A percentile compares a stretch with the other conserved stretches of the same genome.
Evolutionary conservation across 1,140 invertebrate species (phyloP).

Genomic region (Epicauta chinensis): DNA sequence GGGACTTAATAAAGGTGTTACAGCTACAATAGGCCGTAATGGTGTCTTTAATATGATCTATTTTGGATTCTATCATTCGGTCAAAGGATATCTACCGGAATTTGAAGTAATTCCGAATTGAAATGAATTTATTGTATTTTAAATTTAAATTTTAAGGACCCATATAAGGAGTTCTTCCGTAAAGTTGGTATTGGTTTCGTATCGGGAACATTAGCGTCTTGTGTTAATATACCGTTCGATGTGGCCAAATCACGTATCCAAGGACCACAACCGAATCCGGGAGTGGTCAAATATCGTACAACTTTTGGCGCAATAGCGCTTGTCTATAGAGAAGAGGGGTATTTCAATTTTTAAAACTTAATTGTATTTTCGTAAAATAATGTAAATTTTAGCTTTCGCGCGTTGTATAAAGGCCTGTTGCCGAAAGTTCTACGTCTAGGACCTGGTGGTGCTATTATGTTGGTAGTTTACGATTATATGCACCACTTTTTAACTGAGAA

Average conservation of each 20-base stretch:
- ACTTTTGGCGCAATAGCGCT: slow-evolving; percentile 67
- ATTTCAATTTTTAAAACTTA: slow-evolving; percentile 35
- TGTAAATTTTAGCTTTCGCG: slow-evolving; percentile 59
- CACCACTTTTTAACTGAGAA: slow-evolving; percentile 59
- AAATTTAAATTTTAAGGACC: slow-evolving; percentile 51
- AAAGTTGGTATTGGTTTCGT: slow-evolving; percentile 76
- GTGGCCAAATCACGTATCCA: slow-evolving; percentile 94
- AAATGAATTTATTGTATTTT: background rate
- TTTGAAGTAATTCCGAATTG: slow-evolving; percentile 47
- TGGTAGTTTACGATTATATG: slow-evolving; percentile 78
- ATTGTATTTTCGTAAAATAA: background rate
- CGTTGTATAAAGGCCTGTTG: slow-evolving; percentile 85
- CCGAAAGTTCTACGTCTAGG: slow-evolving; percentile 87
- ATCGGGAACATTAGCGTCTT: slow-evolving; percentile 76
- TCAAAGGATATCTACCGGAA: slow-evolving; percentile 70
- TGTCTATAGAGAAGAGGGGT: slow-evolving; percentile 86
- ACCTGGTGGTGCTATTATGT: slow-evolving; percentile 86
- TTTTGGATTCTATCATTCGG: slow-evolving; percentile 90
- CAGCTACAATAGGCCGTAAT: slow-evolving; percentile 80
- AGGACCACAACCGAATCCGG: slow-evolving; percentile 72
- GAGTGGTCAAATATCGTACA: slow-evolving; percentile 68
- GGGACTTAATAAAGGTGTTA: slow-evolving; percentile 83
- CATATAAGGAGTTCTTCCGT: slow-evolving; percentile 57
- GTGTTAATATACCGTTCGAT: slow-evolving; percentile 91
- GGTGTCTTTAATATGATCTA: slow-evolving; percentile 89